Conservation (phyloP, 2,113 vertebrate genomes). For the Ornithorhynchus anatinus region DNA sequence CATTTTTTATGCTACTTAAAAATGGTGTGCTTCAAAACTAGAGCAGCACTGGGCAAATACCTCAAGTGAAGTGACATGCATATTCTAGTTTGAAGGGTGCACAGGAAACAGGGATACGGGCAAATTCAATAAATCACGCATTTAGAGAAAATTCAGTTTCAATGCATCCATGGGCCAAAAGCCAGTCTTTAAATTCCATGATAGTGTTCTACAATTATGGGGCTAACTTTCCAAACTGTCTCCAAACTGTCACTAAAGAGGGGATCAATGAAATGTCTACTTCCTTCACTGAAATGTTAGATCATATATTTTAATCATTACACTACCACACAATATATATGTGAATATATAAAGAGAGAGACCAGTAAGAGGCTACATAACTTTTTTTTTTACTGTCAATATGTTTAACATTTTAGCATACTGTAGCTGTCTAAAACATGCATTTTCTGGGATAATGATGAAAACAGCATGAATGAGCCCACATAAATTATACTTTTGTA, state of each 20-base stretch:
- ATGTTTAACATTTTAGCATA: constrained; percentile 75
- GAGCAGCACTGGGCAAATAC: constrained; percentile 21
- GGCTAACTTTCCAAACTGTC: constrained; percentile 51
- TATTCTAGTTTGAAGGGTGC: constrained; percentile 41
- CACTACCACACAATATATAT: constrained; percentile 49
- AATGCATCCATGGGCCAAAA: constrained; percentile 44
- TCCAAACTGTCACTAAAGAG: constrained; percentile 54
- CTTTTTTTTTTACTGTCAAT: constrained; percentile 81
- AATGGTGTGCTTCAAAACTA: constrained; percentile 57
- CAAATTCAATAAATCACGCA: constrained; percentile 36
- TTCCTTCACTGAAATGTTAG: constrained; percentile 66
- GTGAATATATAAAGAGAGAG: constrained; percentile 48
- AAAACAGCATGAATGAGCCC: constrained; percentile 84
- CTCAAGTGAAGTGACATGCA: constrained; percentile 14
- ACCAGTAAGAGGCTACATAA: constrained; percentile 73
- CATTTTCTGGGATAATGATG: constrained; percentile 84
- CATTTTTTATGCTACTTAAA: constrained; percentile 64
- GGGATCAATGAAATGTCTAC: constrained; percentile 55
- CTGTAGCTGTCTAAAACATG: constrained; percentile 86
- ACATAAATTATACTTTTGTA: constrained; percentile 85
- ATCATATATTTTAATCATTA: constrained; percentile 54
- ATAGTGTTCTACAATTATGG: constrained; percentile 49
- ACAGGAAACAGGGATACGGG: constrained; percentile 40
- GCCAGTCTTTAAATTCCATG: constrained; percentile 43
- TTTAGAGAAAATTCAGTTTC: constrained; percentile 31